These are phyloP conservation scores for Dendropsophus ebraccatus DNA, from an alignment of 2,113 vertebrate genomes.

Conservation along the genomic window DNA sequence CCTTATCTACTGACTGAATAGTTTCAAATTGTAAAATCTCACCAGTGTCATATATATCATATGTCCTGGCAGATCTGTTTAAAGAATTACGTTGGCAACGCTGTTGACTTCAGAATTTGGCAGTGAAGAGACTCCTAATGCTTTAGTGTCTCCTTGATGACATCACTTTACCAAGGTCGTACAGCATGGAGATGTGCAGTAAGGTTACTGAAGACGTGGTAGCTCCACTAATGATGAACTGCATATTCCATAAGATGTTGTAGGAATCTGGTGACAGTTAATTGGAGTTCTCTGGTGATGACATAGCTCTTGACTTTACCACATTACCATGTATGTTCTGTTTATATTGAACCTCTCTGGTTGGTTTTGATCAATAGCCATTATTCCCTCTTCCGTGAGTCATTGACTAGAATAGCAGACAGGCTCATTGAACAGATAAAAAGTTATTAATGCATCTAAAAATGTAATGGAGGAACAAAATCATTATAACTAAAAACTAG, in stretches of 20 bases:
- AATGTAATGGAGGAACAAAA: not conserved
- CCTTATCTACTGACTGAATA: no score
- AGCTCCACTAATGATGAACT: not conserved
- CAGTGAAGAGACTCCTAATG: not conserved
- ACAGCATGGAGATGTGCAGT: slow-evolving; percentile 1
- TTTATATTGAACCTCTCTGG: not conserved
- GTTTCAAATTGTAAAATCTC: no score
- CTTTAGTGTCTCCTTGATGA: not conserved
- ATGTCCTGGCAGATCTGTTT: not conserved
- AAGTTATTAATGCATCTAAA: not conserved
- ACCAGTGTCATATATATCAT: no score
- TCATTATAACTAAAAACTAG: no score
- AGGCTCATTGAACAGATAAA: not conserved
- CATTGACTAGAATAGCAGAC: not conserved
- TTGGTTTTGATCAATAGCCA: not conserved
- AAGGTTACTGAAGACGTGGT: not conserved
- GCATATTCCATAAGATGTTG: not conserved
- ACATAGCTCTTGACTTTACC: no score
- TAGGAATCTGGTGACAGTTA: no score
- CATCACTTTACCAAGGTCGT: not conserved
- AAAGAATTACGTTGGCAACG: not conserved
- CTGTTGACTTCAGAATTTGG: not conserved
- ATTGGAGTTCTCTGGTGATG: not conserved
- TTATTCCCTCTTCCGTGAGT: not conserved
- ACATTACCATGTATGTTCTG: not conserved